These are phyloP conservation scores for Catocala fraxini DNA, from an alignment of 2,888 invertebrate species.

Conservation along the genomic window DNA sequence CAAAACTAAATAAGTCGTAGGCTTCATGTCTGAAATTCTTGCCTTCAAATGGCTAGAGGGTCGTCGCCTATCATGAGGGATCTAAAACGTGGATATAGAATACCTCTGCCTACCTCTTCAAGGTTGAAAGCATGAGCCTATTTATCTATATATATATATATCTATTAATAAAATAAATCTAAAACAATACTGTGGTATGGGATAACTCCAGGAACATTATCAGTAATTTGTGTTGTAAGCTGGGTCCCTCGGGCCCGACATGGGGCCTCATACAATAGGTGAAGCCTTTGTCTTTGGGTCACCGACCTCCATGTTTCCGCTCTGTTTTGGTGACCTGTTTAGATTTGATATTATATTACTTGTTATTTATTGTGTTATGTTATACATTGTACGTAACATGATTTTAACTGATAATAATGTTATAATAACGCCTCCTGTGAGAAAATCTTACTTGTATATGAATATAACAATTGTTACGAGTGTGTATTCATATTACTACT, in stretches of 20 bases:
- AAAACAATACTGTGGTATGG: not conserved
- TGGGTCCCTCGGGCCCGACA: not conserved
- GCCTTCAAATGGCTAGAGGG: too few species aligned
- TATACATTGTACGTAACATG: not conserved
- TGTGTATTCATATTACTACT: too few species aligned
- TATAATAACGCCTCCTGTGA: too few species aligned
- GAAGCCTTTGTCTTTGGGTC: slow-evolving; percentile 4
- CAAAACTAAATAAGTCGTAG: too few species aligned
- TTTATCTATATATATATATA: too few species aligned
- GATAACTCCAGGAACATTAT: slow-evolving; percentile 1
- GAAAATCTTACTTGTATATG: too few species aligned
- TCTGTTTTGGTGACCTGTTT: slow-evolving; percentile 8
- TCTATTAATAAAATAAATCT: not conserved
- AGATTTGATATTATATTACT: slow-evolving; percentile 1
- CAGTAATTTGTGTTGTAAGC: slow-evolving; percentile 4
- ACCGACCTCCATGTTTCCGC: slow-evolving; percentile 3
- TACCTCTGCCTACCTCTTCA: too few species aligned
- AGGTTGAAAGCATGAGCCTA: too few species aligned
- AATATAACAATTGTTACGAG: too few species aligned
- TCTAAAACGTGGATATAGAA: too few species aligned
- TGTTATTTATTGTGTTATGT: not conserved
- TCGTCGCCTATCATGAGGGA: too few species aligned
- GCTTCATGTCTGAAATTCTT: too few species aligned
- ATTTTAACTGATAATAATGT: not conserved
- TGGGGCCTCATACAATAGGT: not conserved